Percentiles rank a stretch among this genome's conserved stretches.
phyloP scores from a whole-genome alignment of 2,113 vertebrate species.

The Eclectus roratus region DNA sequence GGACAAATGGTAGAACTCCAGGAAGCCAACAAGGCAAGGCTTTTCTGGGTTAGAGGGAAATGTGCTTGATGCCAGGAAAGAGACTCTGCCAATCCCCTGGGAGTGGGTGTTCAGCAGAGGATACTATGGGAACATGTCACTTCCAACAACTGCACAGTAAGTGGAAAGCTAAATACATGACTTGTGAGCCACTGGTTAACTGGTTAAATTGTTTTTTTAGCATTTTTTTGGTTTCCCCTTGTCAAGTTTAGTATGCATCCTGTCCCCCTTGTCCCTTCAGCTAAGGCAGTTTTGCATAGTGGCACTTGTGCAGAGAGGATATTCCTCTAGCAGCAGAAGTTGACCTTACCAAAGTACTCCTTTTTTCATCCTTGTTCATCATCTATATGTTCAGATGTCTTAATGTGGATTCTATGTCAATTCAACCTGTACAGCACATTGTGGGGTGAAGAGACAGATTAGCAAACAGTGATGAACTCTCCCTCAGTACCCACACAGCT shows the following conservation, averaged over 20 bases:
- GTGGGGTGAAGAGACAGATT: neutral
- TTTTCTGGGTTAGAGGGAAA: neutral
- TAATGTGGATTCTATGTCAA: neutral
- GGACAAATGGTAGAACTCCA: neutral
- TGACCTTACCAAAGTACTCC: neutral
- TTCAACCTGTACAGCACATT: neutral
- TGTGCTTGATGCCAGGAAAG: neutral
- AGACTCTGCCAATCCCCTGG: accelerated
- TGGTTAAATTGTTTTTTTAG: neutral
- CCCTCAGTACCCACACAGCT: neutral
- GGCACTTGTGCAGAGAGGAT: neutral
- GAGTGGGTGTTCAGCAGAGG: neutral
- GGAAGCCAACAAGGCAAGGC: neutral
- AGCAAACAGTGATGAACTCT: neutral
- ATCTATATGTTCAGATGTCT: neutral
- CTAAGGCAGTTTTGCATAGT: neutral
- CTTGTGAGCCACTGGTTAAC: neutral
- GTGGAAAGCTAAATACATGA: neutral
- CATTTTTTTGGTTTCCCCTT: neutral
- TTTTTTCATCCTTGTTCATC: neutral
- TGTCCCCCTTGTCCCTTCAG: neutral
- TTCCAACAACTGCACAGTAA: neutral
- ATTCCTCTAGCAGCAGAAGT: neutral
- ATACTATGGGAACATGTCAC: accelerated
- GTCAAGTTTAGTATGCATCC: too few relatives aligned